Base-by-base conservation (phyloP, 2,888 invertebrate genomes). In the Calameuta idolon region DNA sequence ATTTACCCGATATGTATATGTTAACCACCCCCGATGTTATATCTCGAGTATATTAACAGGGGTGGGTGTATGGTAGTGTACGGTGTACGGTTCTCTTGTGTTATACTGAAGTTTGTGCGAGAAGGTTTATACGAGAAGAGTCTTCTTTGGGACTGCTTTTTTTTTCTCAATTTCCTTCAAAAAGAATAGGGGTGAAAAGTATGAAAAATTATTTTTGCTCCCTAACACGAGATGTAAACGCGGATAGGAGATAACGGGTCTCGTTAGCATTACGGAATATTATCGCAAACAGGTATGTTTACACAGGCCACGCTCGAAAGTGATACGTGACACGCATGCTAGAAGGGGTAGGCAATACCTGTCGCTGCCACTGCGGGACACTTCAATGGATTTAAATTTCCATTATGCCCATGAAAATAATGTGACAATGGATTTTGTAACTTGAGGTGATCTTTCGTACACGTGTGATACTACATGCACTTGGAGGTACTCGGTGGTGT, bases 291-390 rank as follows among this genome's bases (percentile, higher is more conserved):
- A 89, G 87, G 83, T 83, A 85, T 90, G 89, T 90, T 90, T 90
- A 90, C 88, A 86, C 83, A 87, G 84, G 84, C 86, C 83, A 80
- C 80, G 84, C 79, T 83, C 87, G 87, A 87, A 89, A 90, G 89
- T 89, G 89, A 90, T 89, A 90, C 90, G 89, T 89, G 89, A 90
- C 90, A 90, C 88, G 90, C 90, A 90, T 90, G 86, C 86, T 85
- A 81, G 84, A 81, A 82, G 83, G 85, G 76, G 81, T 71, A 71
- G 71, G 71, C 12, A 23, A 34, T 71, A 12, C n/a, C 71, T 34
- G 71, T 23, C 9, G 55, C 23, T 55, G 23, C 23, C 55, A 15
- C 23, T 55, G 23, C 5, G 55, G 55, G 55, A 55, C 55, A 55
- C 55, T 9, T 55, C 23, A 55, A 55, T 55, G 85, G 86, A 86